phyloP scores from a whole-genome alignment of 2,888 invertebrate species.

The Notocelia uddmanniana region DNA sequence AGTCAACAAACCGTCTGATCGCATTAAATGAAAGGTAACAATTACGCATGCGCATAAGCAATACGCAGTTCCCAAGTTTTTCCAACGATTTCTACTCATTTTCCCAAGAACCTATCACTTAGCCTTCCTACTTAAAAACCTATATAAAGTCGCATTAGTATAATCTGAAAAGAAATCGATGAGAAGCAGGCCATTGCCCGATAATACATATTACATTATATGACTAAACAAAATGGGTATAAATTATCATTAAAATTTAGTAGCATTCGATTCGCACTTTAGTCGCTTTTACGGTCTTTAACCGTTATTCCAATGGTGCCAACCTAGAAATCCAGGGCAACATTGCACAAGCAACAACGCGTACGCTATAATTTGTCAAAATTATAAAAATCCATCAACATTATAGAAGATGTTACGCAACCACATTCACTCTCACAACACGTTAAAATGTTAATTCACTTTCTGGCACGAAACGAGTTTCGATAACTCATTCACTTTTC shows the following conservation, averaged over 20 bases:
- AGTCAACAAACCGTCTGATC: constrained; percentile 60
- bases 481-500: constrained; percentile 54
- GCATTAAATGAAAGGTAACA: constrained; percentile 63
- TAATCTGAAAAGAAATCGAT: constrained; percentile 52
- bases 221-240: constrained; percentile 9
- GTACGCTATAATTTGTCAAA: constrained; percentile 51
- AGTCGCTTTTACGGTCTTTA: constrained; percentile 6
- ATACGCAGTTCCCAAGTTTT: constrained; percentile 64
- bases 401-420: constrained; percentile 69
- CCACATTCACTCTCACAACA: constrained; percentile 80
- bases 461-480: constrained; percentile 76
- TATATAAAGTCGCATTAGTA: constrained; percentile 32
- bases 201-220: constrained; percentile 25
- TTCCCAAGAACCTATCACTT: constrained; percentile 59
- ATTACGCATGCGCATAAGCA: constrained; percentile 60
- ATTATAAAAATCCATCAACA: constrained; percentile 63
- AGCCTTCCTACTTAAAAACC: constrained; percentile 58
- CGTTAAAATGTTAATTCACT: constrained; percentile 78
- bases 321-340: constrained; percentile 48
- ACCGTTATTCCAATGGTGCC: constrained; percentile 32
- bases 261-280: constrained; percentile 38
- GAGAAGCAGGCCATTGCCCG: constrained; percentile 57
- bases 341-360: constrained; percentile 49
- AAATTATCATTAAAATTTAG: constrained; percentile 25
- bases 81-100: constrained; percentile 62